Evolutionary conservation across 2,797 vertebrate species (phyloP).

Genomic region (Botia almorhae): DNA sequence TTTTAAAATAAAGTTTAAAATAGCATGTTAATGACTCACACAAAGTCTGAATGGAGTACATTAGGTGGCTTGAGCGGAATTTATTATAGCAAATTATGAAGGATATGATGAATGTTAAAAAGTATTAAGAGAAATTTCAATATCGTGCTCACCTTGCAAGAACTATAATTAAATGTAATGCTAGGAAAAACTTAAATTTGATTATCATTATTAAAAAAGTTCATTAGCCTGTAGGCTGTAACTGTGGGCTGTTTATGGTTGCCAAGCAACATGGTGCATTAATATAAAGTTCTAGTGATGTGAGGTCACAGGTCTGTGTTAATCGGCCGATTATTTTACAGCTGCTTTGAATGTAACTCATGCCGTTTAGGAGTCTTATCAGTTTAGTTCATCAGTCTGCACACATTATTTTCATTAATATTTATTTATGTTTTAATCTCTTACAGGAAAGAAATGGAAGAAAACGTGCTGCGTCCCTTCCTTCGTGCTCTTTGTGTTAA

Average conservation of each 20-base stretch:
- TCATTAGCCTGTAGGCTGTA: background rate
- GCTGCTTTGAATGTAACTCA: background rate
- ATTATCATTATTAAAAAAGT: conserved; percentile 3
- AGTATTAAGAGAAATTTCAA: background rate
- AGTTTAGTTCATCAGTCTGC: background rate
- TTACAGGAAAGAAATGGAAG: conserved; percentile 95
- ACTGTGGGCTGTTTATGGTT: background rate
- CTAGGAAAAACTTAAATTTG: background rate
- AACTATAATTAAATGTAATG: background rate
- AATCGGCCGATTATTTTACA: background rate
- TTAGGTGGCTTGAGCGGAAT: background rate
- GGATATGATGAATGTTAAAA: background rate
- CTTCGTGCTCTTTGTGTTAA: conserved; percentile 91
- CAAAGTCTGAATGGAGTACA: background rate
- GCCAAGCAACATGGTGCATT: background rate
- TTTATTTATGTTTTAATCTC: background rate
- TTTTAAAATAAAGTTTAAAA: too few relatives aligned
- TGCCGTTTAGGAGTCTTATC: background rate
- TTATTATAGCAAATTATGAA: background rate
- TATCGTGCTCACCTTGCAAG: background rate
- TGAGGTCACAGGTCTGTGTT: background rate
- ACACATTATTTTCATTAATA: conserved; percentile 9
- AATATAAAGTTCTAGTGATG: background rate
- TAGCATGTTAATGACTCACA: background rate
- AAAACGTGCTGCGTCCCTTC: conserved; percentile 97